Percentiles rank a stretch among this genome's conserved stretches.
Evolutionary conservation across 1,140 invertebrate genomes (phyloP).

Genomic region (Choristoneura fumiferana): DNA sequence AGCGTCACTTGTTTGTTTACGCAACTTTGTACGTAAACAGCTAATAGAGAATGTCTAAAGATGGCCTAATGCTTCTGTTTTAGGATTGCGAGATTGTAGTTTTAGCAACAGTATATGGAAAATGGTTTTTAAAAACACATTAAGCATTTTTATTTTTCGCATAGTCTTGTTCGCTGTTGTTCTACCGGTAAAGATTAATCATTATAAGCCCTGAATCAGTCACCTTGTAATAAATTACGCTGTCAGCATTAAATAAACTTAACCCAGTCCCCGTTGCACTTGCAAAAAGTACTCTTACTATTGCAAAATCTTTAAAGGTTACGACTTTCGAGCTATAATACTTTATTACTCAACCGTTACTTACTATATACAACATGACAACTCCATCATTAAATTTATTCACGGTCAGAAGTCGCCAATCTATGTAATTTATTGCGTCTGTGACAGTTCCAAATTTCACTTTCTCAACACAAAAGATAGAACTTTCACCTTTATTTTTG

Average conservation of each 20-base stretch:
- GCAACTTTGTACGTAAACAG: constrained; percentile 23
- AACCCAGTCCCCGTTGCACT: neutral
- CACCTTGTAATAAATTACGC: no score
- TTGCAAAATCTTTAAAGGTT: constrained; percentile 17
- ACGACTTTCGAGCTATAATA: constrained; percentile 4
- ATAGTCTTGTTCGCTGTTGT: no score
- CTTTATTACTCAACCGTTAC: constrained; percentile 8
- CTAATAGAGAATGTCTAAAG: constrained; percentile 28
- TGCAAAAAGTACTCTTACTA: neutral
- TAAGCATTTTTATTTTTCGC: no score
- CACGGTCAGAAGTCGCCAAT: constrained; percentile 8
- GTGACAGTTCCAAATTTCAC: constrained; percentile 8
- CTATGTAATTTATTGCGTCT: constrained; percentile 5
- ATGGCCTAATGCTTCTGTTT: no score
- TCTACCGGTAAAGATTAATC: no score
- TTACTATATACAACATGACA: constrained; percentile 1
- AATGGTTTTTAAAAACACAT: neutral
- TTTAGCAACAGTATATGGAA: neutral
- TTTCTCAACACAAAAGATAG: constrained; percentile 17
- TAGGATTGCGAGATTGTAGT: no score
- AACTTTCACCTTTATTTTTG: constrained; percentile 27
- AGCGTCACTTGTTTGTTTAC: constrained; percentile 28
- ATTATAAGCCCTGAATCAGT: no score
- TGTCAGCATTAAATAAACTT: no score
- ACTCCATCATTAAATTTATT: constrained; percentile 15